These are phyloP conservation scores for Gryon sp. DNA, from an alignment of 1,140 invertebrate species.

Conservation along the genomic window DNA sequence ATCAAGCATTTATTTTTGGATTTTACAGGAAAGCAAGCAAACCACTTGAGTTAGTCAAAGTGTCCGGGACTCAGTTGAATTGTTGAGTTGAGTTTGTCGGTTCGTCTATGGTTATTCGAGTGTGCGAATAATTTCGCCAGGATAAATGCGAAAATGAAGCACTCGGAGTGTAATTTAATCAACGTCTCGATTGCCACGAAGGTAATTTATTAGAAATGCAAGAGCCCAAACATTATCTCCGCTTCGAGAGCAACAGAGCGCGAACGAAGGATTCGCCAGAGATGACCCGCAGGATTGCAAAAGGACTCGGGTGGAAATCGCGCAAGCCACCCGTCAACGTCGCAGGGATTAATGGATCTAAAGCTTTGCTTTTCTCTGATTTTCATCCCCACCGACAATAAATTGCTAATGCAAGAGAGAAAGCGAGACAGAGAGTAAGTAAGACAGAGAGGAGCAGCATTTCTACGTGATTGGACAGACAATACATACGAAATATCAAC, in stretches of 20 bases:
- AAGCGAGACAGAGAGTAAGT: slow-evolving; percentile 1
- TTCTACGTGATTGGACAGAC: slow-evolving; percentile 57
- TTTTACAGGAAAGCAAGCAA: no score
- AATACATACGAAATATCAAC: slow-evolving; percentile 37
- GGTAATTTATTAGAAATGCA: slow-evolving; percentile 54
- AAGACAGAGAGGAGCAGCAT: slow-evolving; percentile 18
- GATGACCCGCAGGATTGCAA: slow-evolving; percentile 43
- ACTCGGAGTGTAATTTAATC: slow-evolving; percentile 50
- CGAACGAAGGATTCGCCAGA: slow-evolving; percentile 24
- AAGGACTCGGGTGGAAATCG: slow-evolving; percentile 48
- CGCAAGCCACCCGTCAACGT: slow-evolving; percentile 57
- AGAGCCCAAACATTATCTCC: slow-evolving; percentile 16
- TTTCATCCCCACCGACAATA: no score
- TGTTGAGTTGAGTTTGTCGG: no score
- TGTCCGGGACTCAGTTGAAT: no score
- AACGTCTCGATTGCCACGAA: slow-evolving; percentile 33
- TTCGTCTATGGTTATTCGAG: no score
- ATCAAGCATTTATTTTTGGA: no score
- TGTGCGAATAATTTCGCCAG: slow-evolving; percentile 45
- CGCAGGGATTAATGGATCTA: slow-evolving; percentile 58
- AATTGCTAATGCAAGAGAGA: no score
- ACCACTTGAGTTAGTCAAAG: no score
- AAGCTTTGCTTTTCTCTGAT: background rate
- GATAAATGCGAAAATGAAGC: slow-evolving; percentile 47
- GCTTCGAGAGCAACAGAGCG: slow-evolving; percentile 6